Percentiles rank a stretch among this genome's conserved stretches.
These are phyloP conservation scores for Brachionus calyciflorus DNA, from an alignment of 1,140 invertebrate species.

Conservation along the genomic window DNA sequence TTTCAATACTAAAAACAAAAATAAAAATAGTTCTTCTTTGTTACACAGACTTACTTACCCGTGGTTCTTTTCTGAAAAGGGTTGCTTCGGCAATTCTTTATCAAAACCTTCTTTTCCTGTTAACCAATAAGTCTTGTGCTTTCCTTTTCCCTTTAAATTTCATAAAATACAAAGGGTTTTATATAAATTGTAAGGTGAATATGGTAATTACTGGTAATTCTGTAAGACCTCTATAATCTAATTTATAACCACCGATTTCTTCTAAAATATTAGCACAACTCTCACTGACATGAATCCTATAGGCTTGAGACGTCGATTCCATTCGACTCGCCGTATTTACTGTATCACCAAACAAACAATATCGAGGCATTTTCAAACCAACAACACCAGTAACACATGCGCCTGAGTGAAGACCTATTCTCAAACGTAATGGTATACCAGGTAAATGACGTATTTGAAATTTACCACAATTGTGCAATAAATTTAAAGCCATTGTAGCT, in stretches of 20 bases:
- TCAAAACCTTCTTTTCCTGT: slow-evolving; percentile 81
- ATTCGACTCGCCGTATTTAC: slow-evolving; percentile 88
- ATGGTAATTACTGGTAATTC: slow-evolving; percentile 69
- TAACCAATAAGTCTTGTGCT: slow-evolving; percentile 84
- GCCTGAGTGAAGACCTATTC: slow-evolving; percentile 65
- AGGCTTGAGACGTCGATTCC: slow-evolving; percentile 66
- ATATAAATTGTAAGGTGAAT: too few relatives aligned
- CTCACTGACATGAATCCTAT: slow-evolving; percentile 57
- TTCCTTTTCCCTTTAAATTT: slow-evolving; percentile 74
- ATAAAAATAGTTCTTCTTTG: too few relatives aligned
- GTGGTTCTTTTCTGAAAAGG: slow-evolving; percentile 46
- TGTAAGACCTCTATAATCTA: slow-evolving; percentile 75
- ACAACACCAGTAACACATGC: slow-evolving; percentile 29
- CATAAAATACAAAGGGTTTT: too few relatives aligned
- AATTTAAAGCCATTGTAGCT: slow-evolving; percentile 80
- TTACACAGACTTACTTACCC: too few relatives aligned
- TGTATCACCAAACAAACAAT: slow-evolving; percentile 78
- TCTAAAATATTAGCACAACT: slow-evolving; percentile 71
- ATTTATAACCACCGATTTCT: slow-evolving; percentile 73
- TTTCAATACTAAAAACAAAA: not conserved
- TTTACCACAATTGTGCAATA: slow-evolving; percentile 80
- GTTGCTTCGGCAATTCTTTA: slow-evolving; percentile 73
- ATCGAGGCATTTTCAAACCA: slow-evolving; percentile 64
- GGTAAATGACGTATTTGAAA: slow-evolving; percentile 81
- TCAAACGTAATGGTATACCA: slow-evolving; percentile 70